Evolutionary conservation across 2,888 invertebrate species (phyloP).

Genomic region (Tenthredo livida): DNA sequence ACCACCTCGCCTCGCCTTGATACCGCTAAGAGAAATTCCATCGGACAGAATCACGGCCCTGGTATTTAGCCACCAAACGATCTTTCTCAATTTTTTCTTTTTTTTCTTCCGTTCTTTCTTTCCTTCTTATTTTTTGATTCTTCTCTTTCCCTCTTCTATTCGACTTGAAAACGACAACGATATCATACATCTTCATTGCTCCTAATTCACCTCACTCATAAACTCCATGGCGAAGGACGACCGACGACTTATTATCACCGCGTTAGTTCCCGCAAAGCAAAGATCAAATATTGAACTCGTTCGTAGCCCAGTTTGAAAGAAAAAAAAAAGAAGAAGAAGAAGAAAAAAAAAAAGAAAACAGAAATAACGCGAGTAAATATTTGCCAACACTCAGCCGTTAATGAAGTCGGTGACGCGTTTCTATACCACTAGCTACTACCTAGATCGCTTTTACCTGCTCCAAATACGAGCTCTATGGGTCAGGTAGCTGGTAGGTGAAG

Average conservation of each 20-base stretch:
- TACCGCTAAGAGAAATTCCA: slow-evolving; percentile 34
- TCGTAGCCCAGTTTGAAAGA: slow-evolving; percentile 69
- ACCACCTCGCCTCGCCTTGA: slow-evolving; percentile 18
- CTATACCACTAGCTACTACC: slow-evolving; percentile 7
- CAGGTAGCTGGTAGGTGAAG: slow-evolving; percentile 8
- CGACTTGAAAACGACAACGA: not conserved
- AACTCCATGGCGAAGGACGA: not conserved
- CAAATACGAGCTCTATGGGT: not conserved
- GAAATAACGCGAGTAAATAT: slow-evolving; percentile 71
- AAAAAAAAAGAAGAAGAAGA: too few species aligned
- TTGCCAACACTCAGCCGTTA: slow-evolving; percentile 73
- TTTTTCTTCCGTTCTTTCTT: not conserved
- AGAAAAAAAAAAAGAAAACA: not conserved
- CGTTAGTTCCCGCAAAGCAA: not conserved
- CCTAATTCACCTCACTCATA: not conserved
- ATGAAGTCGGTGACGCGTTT: slow-evolving; percentile 70
- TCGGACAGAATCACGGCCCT: not conserved
- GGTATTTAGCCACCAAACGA: not conserved
- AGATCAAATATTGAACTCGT: not conserved
- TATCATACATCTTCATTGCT: not conserved
- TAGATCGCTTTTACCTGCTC: slow-evolving; percentile 29
- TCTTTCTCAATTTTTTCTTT: not conserved
- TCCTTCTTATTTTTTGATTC: too few species aligned
- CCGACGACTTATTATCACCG: not conserved
- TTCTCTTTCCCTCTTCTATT: not conserved